Conservation (phyloP, 2,888 invertebrate species). For the Polydrusus cervinus region DNA sequence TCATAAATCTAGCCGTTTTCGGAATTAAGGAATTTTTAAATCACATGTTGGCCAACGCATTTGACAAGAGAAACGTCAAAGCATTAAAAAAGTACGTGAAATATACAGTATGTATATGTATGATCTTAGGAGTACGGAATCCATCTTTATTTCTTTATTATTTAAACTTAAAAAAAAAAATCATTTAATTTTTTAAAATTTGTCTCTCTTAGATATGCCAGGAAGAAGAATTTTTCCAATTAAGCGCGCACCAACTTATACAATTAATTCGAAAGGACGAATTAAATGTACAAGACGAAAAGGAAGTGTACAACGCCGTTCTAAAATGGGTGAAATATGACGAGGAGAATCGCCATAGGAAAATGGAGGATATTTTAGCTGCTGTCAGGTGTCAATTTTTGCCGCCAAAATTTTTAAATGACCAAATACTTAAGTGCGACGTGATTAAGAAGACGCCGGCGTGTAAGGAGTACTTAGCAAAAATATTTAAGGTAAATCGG, state of each 20-base stretch:
- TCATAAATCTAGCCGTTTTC: too few relatives aligned
- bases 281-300: slow-evolving; percentile 92
- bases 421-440: slow-evolving; percentile 93
- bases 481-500: slow-evolving; percentile 87
- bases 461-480: slow-evolving; percentile 90
- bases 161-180: too few relatives aligned
- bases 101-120: too few relatives aligned
- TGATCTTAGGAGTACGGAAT: too few relatives aligned
- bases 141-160: too few relatives aligned
- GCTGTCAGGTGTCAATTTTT: slow-evolving; percentile 94
- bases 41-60: too few relatives aligned
- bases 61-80: too few relatives aligned
- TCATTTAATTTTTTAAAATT: too few relatives aligned
- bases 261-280: slow-evolving; percentile 91
- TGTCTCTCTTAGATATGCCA: slow-evolving; percentile 80
- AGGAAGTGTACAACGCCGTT: slow-evolving; percentile 93
- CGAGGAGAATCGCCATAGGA: slow-evolving; percentile 86
- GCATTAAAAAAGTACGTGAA: too few relatives aligned
- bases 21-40: too few relatives aligned
- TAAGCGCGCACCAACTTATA: slow-evolving; percentile 87
- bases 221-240: slow-evolving; percentile 92
- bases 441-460: slow-evolving; percentile 91
- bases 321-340: slow-evolving; percentile 94
- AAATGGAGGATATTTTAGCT: slow-evolving; percentile 90
- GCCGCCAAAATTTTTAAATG: slow-evolving; percentile 91